Base-by-base conservation (phyloP, 1,140 invertebrate genomes). In the Condylostylus longicornis region DNA sequence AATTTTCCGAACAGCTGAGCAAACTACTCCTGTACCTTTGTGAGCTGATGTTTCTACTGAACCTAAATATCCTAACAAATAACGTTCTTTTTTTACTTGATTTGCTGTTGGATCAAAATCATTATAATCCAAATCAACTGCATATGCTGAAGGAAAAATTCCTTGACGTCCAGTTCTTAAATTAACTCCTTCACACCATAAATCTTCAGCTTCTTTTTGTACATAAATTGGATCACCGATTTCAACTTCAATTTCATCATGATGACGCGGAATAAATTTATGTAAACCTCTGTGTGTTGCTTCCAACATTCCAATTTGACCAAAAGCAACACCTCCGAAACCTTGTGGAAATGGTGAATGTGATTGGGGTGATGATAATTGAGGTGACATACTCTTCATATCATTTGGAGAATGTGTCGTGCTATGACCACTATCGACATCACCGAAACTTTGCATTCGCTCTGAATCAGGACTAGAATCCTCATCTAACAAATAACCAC, bases 141-240 rank as follows among this genome's bases (percentile, higher is more conserved):
- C 89, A 56, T 96, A 95, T 12, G 93, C 90, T 32, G 87, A 87
- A 1, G 93, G 94, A 58, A 97, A 97, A 34, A 96, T 91, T 9
- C 94, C 94, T 65, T 86, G 80, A 37, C 84, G 70, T 17, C 87
- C 86, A 1, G 89, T 90, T 44, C 90, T 68, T 32, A 97, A 62
- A 67, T 97, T 98, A 1, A 95, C 85, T 72, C 79, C 91, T 80
- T 95, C 89, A 65, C 89, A 94, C 93, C 94, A 98, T 31, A 95
- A 67, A 63, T 98, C 93, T 46, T 97, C 93, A 10, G 81, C 87
- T 61, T 96, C 89, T 57, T 89, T 88, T 50, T 93, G 84, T 42
- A 98, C 88, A 54, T 96, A 95, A 45, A 98, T 78, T 5, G 91
- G 88, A 64, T 98, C 94, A 5, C 94, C 94, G 34, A 97, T 94